Evolutionary conservation across 2,888 invertebrate genomes (phyloP).

Genomic region (Labia minor): DNA sequence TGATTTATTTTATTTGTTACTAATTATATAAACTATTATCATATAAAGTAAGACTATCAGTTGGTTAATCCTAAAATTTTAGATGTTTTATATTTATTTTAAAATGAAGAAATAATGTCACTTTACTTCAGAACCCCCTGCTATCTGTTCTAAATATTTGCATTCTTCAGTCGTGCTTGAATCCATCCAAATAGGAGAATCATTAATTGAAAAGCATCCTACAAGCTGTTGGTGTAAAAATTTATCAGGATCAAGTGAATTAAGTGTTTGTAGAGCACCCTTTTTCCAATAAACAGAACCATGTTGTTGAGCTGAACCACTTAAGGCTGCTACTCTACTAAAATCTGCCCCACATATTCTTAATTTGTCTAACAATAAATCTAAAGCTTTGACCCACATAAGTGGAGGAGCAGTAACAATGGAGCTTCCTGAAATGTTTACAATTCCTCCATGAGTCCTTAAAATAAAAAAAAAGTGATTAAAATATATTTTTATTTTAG

Average conservation of each 20-base stretch:
- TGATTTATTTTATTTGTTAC: too few species aligned
- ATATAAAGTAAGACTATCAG: too few species aligned
- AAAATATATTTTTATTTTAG: background rate
- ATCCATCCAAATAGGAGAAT: conserved; percentile 96
- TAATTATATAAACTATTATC: too few species aligned
- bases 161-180: conserved; percentile 70
- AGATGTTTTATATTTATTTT: too few species aligned
- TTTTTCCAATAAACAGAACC: conserved; percentile 92
- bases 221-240: conserved; percentile 75
- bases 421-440: conserved; percentile 41
- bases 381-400: conserved; percentile 93
- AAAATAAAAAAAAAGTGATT: conserved; percentile 21
- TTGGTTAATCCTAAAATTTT: too few species aligned
- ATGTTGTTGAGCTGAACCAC: conserved; percentile 93
- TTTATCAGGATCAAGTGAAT: conserved; percentile 55
- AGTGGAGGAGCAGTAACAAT: conserved; percentile 69
- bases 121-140: conserved; percentile 66
- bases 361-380: conserved; percentile 77
- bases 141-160: conserved; percentile 61
- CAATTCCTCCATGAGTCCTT: conserved; percentile 53
- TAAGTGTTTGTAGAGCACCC: conserved; percentile 55
- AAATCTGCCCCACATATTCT: conserved; percentile 74
- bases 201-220: conserved; percentile 62
- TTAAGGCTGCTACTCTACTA: conserved; percentile 67
- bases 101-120: too few species aligned